phyloP scores from a whole-genome alignment of 2,113 vertebrate species.

The Oncorhynchus tshawytscha region DNA sequence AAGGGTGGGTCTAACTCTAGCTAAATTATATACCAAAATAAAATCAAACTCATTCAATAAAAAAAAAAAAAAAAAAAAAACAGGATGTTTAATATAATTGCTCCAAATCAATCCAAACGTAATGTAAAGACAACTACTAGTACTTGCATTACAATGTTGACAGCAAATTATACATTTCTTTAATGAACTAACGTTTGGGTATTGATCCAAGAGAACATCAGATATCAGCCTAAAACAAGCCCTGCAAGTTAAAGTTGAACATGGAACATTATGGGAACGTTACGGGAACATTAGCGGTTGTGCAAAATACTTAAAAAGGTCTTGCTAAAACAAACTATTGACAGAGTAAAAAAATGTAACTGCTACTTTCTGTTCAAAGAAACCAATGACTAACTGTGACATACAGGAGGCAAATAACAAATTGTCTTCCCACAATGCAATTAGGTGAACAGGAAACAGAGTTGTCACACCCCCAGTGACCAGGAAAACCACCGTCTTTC shows the following conservation, averaged over 20 bases:
- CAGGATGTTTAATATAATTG: background rate
- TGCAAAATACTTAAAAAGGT: background rate
- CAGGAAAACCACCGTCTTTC: conserved; percentile 24
- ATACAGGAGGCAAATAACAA: conserved; percentile 58
- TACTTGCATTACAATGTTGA: too few relatives aligned
- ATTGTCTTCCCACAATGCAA: conserved; percentile 49
- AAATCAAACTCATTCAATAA: background rate
- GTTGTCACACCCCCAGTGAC: conserved; percentile 46
- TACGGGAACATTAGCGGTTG: background rate
- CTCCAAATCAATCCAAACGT: too few relatives aligned
- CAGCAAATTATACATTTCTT: too few relatives aligned
- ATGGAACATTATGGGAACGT: background rate
- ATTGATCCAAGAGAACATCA: too few relatives aligned
- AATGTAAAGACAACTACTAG: too few relatives aligned
- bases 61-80: background rate
- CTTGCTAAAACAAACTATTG: background rate
- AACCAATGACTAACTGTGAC: conserved; percentile 18
- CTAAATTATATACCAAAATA: background rate
- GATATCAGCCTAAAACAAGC: too few relatives aligned
- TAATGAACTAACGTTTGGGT: too few relatives aligned
- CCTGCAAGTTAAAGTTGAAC: too few relatives aligned
- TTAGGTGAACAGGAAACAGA: conserved; percentile 60
- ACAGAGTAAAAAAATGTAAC: background rate
- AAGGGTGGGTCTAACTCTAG: conserved; percentile 1
- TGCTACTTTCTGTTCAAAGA: conserved; percentile 33